phyloP scores from a whole-genome alignment of 2,113 vertebrate genomes.

The Prionailurus viverrinus region DNA sequence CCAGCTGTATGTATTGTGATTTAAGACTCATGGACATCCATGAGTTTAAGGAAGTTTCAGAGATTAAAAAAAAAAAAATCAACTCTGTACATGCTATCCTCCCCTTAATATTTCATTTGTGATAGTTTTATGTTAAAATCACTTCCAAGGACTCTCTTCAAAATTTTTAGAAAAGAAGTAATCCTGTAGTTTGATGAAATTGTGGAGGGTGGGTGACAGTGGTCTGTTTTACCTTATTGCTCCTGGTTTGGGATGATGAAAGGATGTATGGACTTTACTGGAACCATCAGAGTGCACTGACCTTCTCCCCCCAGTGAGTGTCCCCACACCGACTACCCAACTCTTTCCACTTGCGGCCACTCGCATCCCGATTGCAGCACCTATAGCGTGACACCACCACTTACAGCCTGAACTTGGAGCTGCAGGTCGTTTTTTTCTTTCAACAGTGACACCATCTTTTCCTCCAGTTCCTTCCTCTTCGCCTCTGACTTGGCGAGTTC shows the following conservation, averaged over 20 bases:
- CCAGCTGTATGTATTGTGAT: neutral
- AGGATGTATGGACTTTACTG: neutral
- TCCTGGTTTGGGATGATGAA: neutral
- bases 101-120: slow-evolving; percentile 19
- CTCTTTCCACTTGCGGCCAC: no score
- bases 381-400: slow-evolving; percentile 40
- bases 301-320: neutral
- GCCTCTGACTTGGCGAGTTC: slow-evolving; percentile 90
- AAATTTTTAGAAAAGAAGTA: slow-evolving; percentile 9
- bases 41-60: slow-evolving; percentile 8
- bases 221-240: neutral
- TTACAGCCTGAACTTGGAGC: slow-evolving; percentile 93
- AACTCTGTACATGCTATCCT: neutral
- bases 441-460: slow-evolving; percentile 92
- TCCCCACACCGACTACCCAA: neutral
- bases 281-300: neutral
- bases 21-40: neutral
- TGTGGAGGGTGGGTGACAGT: neutral
- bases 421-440: slow-evolving; percentile 95
- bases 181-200: neutral
- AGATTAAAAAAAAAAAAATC: neutral
- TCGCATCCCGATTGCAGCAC: neutral
- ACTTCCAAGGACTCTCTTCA: slow-evolving; percentile 24
- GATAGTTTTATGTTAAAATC: slow-evolving; percentile 15
- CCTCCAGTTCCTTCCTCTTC: slow-evolving; percentile 91